These are phyloP conservation scores for Archips xylosteana DNA, from an alignment of 2,888 invertebrate species.

Conservation along the genomic window DNA sequence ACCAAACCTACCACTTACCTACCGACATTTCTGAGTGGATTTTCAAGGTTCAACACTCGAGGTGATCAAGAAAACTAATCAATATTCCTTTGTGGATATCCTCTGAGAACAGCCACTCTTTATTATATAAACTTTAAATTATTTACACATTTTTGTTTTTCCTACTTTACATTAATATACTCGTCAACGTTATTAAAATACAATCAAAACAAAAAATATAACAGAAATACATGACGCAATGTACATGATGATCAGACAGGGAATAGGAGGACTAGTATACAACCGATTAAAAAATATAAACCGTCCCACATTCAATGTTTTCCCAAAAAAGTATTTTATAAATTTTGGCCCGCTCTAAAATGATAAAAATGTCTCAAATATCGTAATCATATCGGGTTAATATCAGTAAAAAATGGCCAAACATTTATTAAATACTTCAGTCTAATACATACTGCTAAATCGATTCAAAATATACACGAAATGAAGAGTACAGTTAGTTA, in stretches of 20 bases:
- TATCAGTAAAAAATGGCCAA: conserved; percentile 65
- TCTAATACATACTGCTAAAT: conserved; percentile 81
- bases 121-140: conserved; percentile 86
- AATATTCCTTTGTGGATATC: conserved; percentile 63
- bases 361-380: conserved; percentile 57
- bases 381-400: conserved; percentile 65
- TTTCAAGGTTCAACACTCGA: background rate
- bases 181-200: conserved; percentile 84
- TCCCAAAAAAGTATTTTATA: conserved; percentile 73
- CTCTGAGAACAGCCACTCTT: conserved; percentile 81
- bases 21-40: background rate
- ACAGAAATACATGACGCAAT: conserved; percentile 79
- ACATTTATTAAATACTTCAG: conserved; percentile 80
- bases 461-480: conserved; percentile 78
- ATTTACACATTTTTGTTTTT: conserved; percentile 81
- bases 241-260: conserved; percentile 71
- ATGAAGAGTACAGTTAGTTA: conserved; percentile 57
- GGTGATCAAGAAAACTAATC: conserved; percentile 48
- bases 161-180: conserved; percentile 84
- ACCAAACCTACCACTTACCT: no score
- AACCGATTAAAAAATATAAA: conserved; percentile 80
- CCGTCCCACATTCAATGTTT: conserved; percentile 63
- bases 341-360: conserved; percentile 69
- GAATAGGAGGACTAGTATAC: conserved; percentile 81
- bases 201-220: conserved; percentile 82